Evolutionary conservation across 1,140 invertebrate genomes (phyloP).

Genomic region (Octopus sinensis): DNA sequence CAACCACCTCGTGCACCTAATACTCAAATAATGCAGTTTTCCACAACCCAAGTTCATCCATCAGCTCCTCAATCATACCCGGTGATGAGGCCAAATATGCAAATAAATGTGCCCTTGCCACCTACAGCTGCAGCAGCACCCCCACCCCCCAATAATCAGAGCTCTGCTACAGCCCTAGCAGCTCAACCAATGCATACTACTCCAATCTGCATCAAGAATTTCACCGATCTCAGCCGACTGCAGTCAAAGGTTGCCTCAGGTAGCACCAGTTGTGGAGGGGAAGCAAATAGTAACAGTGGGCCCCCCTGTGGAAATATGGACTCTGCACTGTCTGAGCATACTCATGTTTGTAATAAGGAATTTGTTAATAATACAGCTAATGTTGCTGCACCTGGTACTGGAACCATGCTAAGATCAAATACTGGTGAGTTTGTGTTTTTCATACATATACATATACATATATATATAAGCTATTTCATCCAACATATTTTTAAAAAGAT

Average conservation of each 20-base stretch:
- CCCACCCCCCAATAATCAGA: neutral
- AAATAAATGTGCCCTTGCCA: conserved; percentile 7
- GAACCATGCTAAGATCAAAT: conserved; percentile 11
- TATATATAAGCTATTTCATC: too few species aligned
- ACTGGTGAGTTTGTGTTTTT: conserved; percentile 1
- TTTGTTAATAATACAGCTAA: conserved; percentile 10
- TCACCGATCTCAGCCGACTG: conserved; percentile 4
- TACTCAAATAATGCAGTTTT: conserved; percentile 9
- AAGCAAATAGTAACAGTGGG: neutral
- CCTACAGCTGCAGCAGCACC: neutral
- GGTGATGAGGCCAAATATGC: conserved; percentile 12
- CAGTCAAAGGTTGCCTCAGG: conserved; percentile 2
- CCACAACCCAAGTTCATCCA: conserved; percentile 8
- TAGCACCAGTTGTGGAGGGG: neutral
- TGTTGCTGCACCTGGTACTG: neutral
- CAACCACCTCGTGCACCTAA: conserved; percentile 9
- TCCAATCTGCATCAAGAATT: conserved; percentile 8
- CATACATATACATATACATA: too few species aligned
- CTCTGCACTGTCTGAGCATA: neutral
- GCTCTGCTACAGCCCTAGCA: neutral
- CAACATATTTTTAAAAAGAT: too few species aligned
- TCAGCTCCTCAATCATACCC: conserved; percentile 6
- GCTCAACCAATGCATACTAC: conserved; percentile 7
- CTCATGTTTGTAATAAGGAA: conserved; percentile 8
- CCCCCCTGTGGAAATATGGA: conserved; percentile 1